A percentile compares a stretch with the other conserved stretches of the same genome.
Conservation (phyloP, 1,140 invertebrate genomes). For the Drosophila subobscura region DNA sequence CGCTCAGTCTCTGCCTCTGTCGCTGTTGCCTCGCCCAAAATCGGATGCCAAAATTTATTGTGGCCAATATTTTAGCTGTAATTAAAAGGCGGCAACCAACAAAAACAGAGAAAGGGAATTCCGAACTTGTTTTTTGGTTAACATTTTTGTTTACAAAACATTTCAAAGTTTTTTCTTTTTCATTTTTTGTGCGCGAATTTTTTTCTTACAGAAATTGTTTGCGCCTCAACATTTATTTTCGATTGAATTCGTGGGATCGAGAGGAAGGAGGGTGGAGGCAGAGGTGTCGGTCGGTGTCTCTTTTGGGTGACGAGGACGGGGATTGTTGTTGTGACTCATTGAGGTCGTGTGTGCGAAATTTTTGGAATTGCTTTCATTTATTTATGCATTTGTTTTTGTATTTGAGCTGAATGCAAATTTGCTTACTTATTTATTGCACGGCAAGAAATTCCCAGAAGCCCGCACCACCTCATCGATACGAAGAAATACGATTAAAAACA, state of each 20-base stretch:
- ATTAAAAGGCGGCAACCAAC: slow-evolving; percentile 41
- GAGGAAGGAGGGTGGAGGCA: slow-evolving; percentile 9
- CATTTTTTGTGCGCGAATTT: not conserved
- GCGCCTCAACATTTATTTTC: slow-evolving; percentile 49
- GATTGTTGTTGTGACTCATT: slow-evolving; percentile 61
- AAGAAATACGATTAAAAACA: slow-evolving; percentile 20
- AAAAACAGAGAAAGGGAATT: slow-evolving; percentile 39
- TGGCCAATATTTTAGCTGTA: slow-evolving; percentile 54
- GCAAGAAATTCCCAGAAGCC: slow-evolving; percentile 62
- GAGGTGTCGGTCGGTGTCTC: slow-evolving; percentile 11
- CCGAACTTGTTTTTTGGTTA: slow-evolving; percentile 40
- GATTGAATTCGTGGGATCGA: slow-evolving; percentile 2
- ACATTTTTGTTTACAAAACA: slow-evolving; percentile 48
- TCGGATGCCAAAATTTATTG: slow-evolving; percentile 52
- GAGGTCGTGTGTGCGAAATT: slow-evolving; percentile 78
- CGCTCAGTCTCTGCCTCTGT: not conserved
- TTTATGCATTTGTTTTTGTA: slow-evolving; percentile 80
- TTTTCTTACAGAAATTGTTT: slow-evolving; percentile 37
- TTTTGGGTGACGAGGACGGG: slow-evolving; percentile 1
- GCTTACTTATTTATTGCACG: slow-evolving; percentile 67
- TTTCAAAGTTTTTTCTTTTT: slow-evolving; percentile 38
- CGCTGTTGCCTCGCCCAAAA: slow-evolving; percentile 37
- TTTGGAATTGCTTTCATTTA: slow-evolving; percentile 80
- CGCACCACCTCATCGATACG: slow-evolving; percentile 11
- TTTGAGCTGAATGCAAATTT: slow-evolving; percentile 76